A percentile compares a stretch with the other conserved stretches of the same genome.
phyloP scores from a whole-genome alignment of 2,113 vertebrate species.

The Hypomesus transpacificus region DNA sequence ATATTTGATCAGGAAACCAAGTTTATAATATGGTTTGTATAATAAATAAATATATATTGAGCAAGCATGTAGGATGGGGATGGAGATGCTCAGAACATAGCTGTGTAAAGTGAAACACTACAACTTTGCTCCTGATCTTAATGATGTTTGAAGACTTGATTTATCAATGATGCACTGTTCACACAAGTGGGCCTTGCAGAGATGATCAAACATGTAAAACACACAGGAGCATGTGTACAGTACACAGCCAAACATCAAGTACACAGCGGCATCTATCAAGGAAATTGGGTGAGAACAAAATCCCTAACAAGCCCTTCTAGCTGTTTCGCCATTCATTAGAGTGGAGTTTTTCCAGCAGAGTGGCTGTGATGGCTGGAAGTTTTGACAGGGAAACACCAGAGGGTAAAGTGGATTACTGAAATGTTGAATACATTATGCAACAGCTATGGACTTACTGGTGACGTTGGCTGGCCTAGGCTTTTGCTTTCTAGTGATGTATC shows the following conservation, averaged over 20 bases:
- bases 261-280: not conserved
- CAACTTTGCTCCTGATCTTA: too few species aligned
- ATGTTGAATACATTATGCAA: conserved; percentile 10
- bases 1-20: too few species aligned
- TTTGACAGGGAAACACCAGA: conserved; percentile 6
- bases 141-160: too few species aligned
- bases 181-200: too few species aligned
- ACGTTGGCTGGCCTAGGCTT: not conserved
- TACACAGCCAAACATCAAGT: not conserved
- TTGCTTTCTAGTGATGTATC: conserved; percentile 1
- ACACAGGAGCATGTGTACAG: not conserved
- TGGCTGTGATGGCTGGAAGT: not conserved
- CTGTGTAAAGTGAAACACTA: too few species aligned
- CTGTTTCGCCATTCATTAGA: not conserved
- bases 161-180: too few species aligned
- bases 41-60: too few species aligned
- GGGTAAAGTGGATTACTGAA: not conserved
- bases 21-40: too few species aligned
- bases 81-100: too few species aligned
- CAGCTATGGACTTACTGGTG: not conserved
- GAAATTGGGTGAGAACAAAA: not conserved
- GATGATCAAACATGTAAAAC: not conserved
- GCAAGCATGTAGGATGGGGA: too few species aligned
- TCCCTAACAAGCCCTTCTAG: conserved; percentile 1
- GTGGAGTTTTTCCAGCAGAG: not conserved